Evolutionary conservation across 1,140 invertebrate species (phyloP), one percentile per base, ranked within the genome.

Genomic region (Drosophila nasuta): DNA sequence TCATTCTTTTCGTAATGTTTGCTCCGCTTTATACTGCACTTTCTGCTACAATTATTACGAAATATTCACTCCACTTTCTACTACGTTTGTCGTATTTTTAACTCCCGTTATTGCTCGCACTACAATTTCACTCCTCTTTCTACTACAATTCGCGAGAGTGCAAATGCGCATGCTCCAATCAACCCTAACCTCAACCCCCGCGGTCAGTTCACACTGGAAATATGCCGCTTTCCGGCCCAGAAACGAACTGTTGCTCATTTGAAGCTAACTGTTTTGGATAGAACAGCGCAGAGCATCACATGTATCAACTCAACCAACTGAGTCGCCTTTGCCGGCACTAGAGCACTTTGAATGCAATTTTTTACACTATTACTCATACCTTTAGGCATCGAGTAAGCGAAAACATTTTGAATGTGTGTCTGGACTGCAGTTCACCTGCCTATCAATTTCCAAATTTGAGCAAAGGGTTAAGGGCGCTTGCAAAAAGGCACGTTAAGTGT

Each of bases 211-310:
- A 49, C 11, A 11, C 71, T 87, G 82, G 81, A 83, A 83, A 57
- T 35, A 25, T 28, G 57, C 56, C 57, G 46, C 46, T 41, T 15
- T 54, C 8, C 56, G 35, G n/a, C 45, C 35, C 28, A 58, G 73
- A 71, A 88, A 85, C 85, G 82, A 88, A 89, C 85, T 88, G 85
- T 88, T 88, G 85, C 85, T 88, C 81, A 54, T 65, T 75, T 25
- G 11, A 11, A 30, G 20, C 3, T 8, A 54, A 38, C 28, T 46
- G 30, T 35, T 15, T 10, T 63, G 41, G 59, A 48, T 41, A 30
- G 25, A 17, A 60, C 20, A 20, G 57, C 11, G 13, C 38, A 56
- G 45, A 25, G 51, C 33, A n/a, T 20, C 17, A 43, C 20, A 43
- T 8, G 8, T 17, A 20, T 8, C n/a, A 2, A 7, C 35, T 5